Percentiles rank a stretch among this genome's conserved stretches.
phyloP scores from a whole-genome alignment of 2,888 invertebrate species.

The Torymus aiolomorphi region DNA sequence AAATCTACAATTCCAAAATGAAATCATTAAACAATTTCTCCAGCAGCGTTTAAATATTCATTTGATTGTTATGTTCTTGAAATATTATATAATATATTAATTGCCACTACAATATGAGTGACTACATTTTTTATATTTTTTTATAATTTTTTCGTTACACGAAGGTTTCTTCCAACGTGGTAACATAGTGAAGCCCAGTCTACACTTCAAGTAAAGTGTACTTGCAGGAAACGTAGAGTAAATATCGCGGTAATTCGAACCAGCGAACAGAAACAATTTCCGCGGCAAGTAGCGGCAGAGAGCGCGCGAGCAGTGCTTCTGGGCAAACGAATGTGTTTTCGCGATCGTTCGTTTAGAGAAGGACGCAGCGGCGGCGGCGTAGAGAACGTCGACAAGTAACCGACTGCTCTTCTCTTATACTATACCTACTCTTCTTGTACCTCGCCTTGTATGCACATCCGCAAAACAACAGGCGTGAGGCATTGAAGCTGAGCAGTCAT shows the following conservation, averaged over 20 bases:
- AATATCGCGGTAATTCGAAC: constrained; percentile 40
- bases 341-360: constrained; percentile 12
- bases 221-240: constrained; percentile 24
- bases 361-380: not conserved
- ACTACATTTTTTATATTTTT: no score
- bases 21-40: no score
- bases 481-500: constrained; percentile 14
- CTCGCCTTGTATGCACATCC: not conserved
- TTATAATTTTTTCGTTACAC: no score
- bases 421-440: constrained; percentile 6
- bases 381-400: constrained; percentile 1
- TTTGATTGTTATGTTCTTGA: no score
- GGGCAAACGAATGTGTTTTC: constrained; percentile 34
- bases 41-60: no score
- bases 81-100: no score
- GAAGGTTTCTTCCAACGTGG: no score
- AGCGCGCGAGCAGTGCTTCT: not conserved
- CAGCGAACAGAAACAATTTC: constrained; percentile 40
- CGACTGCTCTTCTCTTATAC: constrained; percentile 11
- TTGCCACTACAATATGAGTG: no score
- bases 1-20: no score
- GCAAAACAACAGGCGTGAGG: constrained; percentile 6
- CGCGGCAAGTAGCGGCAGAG: constrained; percentile 12
- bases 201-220: not conserved
- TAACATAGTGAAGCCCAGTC: not conserved